phyloP scores from a whole-genome alignment of 2,888 invertebrate genomes.

The Parasteatoda lunata region DNA sequence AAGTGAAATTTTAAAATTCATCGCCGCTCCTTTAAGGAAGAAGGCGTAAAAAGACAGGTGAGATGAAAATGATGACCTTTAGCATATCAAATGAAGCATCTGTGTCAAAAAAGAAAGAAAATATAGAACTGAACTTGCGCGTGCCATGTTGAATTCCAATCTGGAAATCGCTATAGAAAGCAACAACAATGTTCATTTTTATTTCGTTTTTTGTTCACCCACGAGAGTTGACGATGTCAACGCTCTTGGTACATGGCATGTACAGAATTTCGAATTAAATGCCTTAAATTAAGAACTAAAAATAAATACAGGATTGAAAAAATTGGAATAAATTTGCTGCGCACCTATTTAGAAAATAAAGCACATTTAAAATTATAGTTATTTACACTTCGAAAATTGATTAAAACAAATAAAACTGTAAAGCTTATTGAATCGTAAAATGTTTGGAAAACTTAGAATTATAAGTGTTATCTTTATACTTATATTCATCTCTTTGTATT shows the following conservation, averaged over 20 bases:
- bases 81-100: neutral
- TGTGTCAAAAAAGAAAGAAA: neutral
- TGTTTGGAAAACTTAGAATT: too few species aligned
- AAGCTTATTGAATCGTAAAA: too few species aligned
- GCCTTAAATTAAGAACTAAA: too few species aligned
- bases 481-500: too few species aligned
- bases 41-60: neutral
- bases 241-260: neutral
- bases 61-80: neutral
- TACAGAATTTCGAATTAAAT: too few species aligned
- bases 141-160: constrained; percentile 1
- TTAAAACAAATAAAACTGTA: too few species aligned
- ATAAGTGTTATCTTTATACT: too few species aligned
- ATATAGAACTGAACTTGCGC: neutral
- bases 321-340: too few species aligned
- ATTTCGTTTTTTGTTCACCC: neutral
- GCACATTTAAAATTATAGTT: too few species aligned
- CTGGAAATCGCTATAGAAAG: neutral
- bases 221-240: neutral
- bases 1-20: constrained; percentile 3
- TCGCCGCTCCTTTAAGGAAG: neutral
- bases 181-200: neutral
- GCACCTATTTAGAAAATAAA: too few species aligned
- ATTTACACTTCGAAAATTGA: too few species aligned
- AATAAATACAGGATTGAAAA: too few species aligned